phyloP scores from a whole-genome alignment of 2,888 invertebrate species.

The Limnephilus rhombicus region DNA sequence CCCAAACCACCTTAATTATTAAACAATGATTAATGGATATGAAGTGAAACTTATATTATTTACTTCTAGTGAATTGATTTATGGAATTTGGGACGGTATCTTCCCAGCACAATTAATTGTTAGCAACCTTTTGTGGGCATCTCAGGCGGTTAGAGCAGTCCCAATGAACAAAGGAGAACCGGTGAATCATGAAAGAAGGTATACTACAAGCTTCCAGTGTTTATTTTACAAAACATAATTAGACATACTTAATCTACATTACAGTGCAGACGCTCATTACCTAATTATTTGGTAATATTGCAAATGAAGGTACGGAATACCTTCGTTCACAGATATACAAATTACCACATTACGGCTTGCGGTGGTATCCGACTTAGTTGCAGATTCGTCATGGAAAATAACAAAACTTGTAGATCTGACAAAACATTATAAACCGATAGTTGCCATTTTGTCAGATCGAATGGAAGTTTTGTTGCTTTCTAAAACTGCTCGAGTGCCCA shows the following conservation, averaged over 20 bases:
- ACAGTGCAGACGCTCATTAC: conserved; percentile 45
- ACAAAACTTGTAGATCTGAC: neutral
- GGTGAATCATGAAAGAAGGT: conserved; percentile 37
- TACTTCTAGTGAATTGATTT: neutral
- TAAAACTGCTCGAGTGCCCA: neutral
- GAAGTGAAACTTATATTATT: conserved; percentile 1
- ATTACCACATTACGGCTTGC: conserved; percentile 6
- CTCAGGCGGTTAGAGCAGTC: neutral
- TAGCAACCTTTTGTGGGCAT: neutral
- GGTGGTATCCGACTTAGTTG: neutral
- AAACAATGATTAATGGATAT: neutral
- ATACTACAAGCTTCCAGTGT: conserved; percentile 59
- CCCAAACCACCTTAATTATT: neutral
- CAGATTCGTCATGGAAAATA: neutral
- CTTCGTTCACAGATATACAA: neutral
- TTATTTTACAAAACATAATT: conserved; percentile 51
- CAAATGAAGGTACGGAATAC: conserved; percentile 10
- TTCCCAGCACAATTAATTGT: neutral
- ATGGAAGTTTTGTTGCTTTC: neutral
- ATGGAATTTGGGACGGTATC: neutral
- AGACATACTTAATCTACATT: conserved; percentile 52
- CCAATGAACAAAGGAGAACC: conserved; percentile 21
- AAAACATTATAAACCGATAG: neutral
- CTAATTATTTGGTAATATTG: conserved; percentile 38
- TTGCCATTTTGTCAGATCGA: neutral